Base-by-base conservation (phyloP, 2,888 invertebrate genomes). In the Itoplectis maculator region DNA sequence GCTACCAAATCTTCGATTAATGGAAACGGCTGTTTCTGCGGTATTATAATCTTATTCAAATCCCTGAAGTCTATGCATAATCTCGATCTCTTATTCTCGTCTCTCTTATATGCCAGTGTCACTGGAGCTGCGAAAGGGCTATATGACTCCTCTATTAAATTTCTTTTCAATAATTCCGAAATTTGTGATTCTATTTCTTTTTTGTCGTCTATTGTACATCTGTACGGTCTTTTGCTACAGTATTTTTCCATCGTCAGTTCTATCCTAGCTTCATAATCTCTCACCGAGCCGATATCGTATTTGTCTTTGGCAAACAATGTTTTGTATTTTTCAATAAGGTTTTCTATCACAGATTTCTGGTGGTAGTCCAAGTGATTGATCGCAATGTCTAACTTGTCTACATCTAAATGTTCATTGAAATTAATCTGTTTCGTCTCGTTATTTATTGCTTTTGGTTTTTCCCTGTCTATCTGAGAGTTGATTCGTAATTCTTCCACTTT, bases 41-140 rank as follows among this genome's bases (percentile, higher is more conserved):
- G 63, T 3, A 83, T 59, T 37, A 83, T 59, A 42, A 72, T 68
- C 66, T 82, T 74, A 63, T 84, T 85, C 0, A 75, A 37, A 2
- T 74, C 69, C 7, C 69, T 54, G 40, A 51, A 69, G 23, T 69
- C 69, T 69, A 79, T 79, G 40, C 85, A 85, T 65, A 85, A 40
- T 76, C 85, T 81, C 7, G 76, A 73, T 69, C 49, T 83, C 23
- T 66, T 76, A 13, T 70, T 63, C 42, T 85, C 86, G 42, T 86
- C 85, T 77, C 75, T 81, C 68, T 85, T 81, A 49, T 78, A 86
- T 20, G 79, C 83, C 9, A 82, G 61, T 29, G 84, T 84, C n/a
- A 84, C 84, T 8, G 84, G 80, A 6, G 79, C 75, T 11, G 79
- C 84, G 40, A 84, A 82, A 20, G 81, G 76, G 15, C 73, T 68